These are phyloP conservation scores for Sebastes iracundus DNA, from an alignment of 2,797 vertebrate genomes.

Conservation along the genomic window DNA sequence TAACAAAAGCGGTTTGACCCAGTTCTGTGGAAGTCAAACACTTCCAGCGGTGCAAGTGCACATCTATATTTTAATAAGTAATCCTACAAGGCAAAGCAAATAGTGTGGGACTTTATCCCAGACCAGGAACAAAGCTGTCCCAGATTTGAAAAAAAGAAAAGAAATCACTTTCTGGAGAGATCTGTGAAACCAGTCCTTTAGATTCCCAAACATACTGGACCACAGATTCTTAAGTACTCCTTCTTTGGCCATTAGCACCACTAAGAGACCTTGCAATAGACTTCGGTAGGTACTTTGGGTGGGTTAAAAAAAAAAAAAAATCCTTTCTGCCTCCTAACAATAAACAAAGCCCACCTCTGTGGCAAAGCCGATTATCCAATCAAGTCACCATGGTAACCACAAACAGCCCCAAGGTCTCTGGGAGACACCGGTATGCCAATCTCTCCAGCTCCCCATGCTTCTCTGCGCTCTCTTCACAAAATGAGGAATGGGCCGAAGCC, in stretches of 20 bases:
- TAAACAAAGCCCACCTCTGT: slow-evolving; percentile 55
- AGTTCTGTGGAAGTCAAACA: slow-evolving; percentile 23
- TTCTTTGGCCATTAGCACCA: slow-evolving; percentile 64
- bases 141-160: background rate
- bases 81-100: slow-evolving; percentile 58
- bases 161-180: background rate
- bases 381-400: slow-evolving; percentile 60
- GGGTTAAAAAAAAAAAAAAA: slow-evolving; percentile 1
- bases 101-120: slow-evolving; percentile 11
- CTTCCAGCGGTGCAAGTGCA: slow-evolving; percentile 38
- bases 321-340: slow-evolving; percentile 23
- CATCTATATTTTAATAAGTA: slow-evolving; percentile 24
- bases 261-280: slow-evolving; percentile 25
- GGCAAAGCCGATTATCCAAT: slow-evolving; percentile 56
- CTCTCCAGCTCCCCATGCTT: slow-evolving; percentile 11
- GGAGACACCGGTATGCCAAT: slow-evolving; percentile 44
- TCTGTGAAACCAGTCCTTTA: slow-evolving; percentile 15
- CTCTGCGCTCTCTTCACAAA: slow-evolving; percentile 15
- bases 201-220: slow-evolving; percentile 25
- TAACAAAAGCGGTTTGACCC: slow-evolving; percentile 19
- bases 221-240: slow-evolving; percentile 22
- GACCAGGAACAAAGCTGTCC: background rate
- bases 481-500: background rate
- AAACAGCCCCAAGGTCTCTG: slow-evolving; percentile 39
- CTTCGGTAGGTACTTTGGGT: slow-evolving; percentile 36